Evolutionary conservation across 2,113 vertebrate species (phyloP).

Genomic region (Craseonycteris thonglongyai): DNA sequence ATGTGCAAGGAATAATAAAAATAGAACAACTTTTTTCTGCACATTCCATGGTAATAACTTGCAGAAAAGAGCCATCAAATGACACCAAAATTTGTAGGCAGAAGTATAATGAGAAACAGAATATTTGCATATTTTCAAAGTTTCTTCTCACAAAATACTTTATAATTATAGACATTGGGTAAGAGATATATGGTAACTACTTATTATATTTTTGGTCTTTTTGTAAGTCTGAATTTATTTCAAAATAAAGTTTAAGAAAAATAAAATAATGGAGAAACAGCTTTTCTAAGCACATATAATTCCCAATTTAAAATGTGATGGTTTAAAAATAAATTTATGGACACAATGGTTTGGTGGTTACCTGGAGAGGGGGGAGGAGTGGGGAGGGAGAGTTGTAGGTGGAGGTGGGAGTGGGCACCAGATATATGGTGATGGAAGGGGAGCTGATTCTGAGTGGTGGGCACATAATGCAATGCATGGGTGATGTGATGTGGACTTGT

Average conservation of each 20-base stretch:
- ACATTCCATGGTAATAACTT: not conserved
- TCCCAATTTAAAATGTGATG: not conserved
- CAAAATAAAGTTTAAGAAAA: not conserved
- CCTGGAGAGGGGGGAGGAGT: too few species aligned
- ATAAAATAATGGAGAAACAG: not conserved
- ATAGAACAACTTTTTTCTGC: not conserved
- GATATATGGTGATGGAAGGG: too few species aligned
- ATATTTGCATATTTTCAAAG: not conserved
- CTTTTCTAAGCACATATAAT: not conserved
- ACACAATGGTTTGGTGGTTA: too few species aligned
- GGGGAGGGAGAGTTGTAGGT: too few species aligned
- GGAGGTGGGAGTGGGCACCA: too few species aligned
- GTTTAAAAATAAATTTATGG: conserved; percentile 20
- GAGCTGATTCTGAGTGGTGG: too few species aligned
- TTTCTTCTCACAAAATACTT: not conserved
- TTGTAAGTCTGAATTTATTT: not conserved
- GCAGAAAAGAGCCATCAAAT: not conserved
- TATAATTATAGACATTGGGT: not conserved
- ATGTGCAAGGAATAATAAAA: not conserved
- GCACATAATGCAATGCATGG: too few species aligned
- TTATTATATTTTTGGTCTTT: not conserved
- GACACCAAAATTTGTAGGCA: not conserved
- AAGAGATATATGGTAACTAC: not conserved
- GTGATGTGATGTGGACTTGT: too few species aligned
- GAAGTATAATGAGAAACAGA: not conserved